Conservation (phyloP, 1,140 invertebrate genomes). For the Papilio polytes region DNA sequence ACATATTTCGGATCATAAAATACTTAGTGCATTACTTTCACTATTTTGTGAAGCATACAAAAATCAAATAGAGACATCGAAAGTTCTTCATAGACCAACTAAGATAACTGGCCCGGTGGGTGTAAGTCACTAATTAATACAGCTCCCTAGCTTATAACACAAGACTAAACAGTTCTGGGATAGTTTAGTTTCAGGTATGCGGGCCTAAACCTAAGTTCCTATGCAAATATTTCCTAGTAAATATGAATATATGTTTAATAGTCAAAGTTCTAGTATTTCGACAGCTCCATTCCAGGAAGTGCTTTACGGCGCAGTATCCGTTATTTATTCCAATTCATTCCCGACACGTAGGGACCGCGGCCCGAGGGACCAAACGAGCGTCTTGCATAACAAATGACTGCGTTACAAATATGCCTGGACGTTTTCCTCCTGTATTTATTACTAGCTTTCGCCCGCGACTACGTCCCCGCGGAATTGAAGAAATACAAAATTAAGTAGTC, state of each 20-base stretch:
- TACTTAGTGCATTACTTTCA: not conserved
- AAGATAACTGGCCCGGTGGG: no score
- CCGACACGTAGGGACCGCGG: not conserved
- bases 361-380: not conserved
- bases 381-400: conserved; percentile 7
- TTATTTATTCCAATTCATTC: conserved; percentile 18
- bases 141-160: no score
- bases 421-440: conserved; percentile 6
- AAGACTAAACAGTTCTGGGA: no score
- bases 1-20: not conserved
- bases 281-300: not conserved
- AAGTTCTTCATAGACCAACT: not conserved
- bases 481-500: no score
- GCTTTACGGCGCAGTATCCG: not conserved
- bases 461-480: no score
- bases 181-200: no score
- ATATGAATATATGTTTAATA: not conserved
- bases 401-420: conserved; percentile 7
- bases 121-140: no score
- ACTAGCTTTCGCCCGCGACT: not conserved
- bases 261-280: not conserved
- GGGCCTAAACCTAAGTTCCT: not conserved
- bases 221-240: not conserved
- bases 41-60: not conserved
- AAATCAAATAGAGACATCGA: not conserved